These are phyloP conservation scores for Eptesicus fuscus DNA, from an alignment of 2,113 vertebrate genomes.

Conservation along the genomic window DNA sequence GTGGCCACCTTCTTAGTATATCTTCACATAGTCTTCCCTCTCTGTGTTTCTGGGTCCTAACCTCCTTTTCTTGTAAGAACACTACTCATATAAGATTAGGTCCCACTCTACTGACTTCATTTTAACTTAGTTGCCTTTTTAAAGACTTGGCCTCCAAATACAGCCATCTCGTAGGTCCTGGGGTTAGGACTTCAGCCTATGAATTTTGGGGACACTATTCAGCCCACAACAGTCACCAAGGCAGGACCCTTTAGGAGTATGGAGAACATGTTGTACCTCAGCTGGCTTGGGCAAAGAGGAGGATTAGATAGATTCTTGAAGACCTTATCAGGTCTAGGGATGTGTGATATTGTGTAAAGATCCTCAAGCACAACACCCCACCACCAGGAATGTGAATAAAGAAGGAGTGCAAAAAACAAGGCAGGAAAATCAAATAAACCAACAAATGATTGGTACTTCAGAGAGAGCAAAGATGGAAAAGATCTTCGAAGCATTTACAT, in stretches of 20 bases:
- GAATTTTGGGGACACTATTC: not conserved
- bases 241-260: not conserved
- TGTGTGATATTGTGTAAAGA: not conserved
- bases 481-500: not conserved
- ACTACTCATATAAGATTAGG: not conserved
- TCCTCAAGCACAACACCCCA: not conserved
- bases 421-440: slow-evolving; percentile 27
- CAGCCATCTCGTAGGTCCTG: not conserved
- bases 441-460: not conserved
- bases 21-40: not conserved
- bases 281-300: not conserved
- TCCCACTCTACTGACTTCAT: not conserved
- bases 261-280: not conserved
- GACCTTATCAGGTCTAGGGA: not conserved
- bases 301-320: not conserved
- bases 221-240: not conserved
- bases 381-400: not conserved
- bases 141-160: not conserved
- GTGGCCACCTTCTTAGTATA: not conserved
- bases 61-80: not conserved
- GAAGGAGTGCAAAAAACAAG: not conserved
- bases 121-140: not conserved
- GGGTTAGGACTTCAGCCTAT: not conserved
- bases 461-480: slow-evolving; percentile 13
- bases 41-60: not conserved